Evolutionary conservation across 2,888 invertebrate genomes (phyloP).

Genomic region (Orchesella flavescens): DNA sequence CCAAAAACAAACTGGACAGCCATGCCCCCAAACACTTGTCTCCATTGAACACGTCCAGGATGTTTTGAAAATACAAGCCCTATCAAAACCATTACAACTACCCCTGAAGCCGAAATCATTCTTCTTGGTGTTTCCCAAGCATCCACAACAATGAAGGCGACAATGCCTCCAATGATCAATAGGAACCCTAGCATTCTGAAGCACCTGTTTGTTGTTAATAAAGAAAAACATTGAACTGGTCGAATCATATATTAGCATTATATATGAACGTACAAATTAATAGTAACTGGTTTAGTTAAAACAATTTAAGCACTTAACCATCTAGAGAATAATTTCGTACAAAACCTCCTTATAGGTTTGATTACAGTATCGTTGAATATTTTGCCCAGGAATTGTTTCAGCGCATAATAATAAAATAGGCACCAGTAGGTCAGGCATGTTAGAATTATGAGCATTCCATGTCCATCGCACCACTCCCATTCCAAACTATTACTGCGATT

Average conservation of each 20-base stretch:
- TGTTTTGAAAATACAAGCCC: slow-evolving; percentile 81
- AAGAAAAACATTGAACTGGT: neutral
- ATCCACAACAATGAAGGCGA: slow-evolving; percentile 80
- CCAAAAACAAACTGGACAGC: slow-evolving; percentile 89
- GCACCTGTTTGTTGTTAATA: slow-evolving; percentile 42
- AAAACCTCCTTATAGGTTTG: slow-evolving; percentile 2
- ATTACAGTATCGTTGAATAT: slow-evolving; percentile 21
- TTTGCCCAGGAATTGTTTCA: slow-evolving; percentile 78
- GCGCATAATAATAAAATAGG: slow-evolving; percentile 79
- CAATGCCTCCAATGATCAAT: slow-evolving; percentile 75
- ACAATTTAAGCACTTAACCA: no score
- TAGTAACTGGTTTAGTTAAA: neutral
- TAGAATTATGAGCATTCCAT: slow-evolving; percentile 82
- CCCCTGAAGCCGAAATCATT: slow-evolving; percentile 82
- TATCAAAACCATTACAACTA: slow-evolving; percentile 79
- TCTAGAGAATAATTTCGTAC: slow-evolving; percentile 12
- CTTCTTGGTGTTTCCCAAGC: slow-evolving; percentile 78
- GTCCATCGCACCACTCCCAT: slow-evolving; percentile 79
- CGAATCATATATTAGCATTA: no score
- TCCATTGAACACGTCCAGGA: slow-evolving; percentile 81
- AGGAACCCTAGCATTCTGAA: neutral
- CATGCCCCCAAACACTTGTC: slow-evolving; percentile 86
- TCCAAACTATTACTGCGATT: slow-evolving; percentile 44
- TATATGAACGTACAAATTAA: neutral
- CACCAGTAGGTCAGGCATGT: slow-evolving; percentile 79